Conservation (phyloP, 1,140 invertebrate genomes). For the Magallana gigas region DNA sequence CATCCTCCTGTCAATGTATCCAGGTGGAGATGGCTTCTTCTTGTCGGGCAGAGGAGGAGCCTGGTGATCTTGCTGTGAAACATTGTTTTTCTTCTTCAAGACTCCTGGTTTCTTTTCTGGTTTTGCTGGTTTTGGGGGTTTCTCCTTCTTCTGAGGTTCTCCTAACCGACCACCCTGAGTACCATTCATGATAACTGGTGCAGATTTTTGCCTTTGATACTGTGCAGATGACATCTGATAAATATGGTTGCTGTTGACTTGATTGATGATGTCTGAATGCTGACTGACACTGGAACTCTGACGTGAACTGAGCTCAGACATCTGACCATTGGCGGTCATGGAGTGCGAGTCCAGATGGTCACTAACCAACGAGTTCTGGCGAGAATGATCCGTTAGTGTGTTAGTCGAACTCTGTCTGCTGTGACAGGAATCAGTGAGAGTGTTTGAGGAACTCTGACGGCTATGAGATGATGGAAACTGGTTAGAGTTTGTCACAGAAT, state of each 20-base stretch:
- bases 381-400: slow-evolving; percentile 49
- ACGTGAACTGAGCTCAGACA: slow-evolving; percentile 29
- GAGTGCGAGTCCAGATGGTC: slow-evolving; percentile 31
- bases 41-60: slow-evolving; percentile 58
- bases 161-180: slow-evolving; percentile 38
- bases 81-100: slow-evolving; percentile 52
- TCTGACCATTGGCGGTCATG: slow-evolving; percentile 18
- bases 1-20: slow-evolving; percentile 85
- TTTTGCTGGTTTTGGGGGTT: slow-evolving; percentile 58
- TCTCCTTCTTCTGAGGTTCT: slow-evolving; percentile 55
- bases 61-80: slow-evolving; percentile 42
- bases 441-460: slow-evolving; percentile 47
- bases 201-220: slow-evolving; percentile 27
- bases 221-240: slow-evolving; percentile 26
- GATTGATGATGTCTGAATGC: slow-evolving; percentile 47
- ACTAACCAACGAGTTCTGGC: slow-evolving; percentile 47
- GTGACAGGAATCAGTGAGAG: slow-evolving; percentile 39
- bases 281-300: slow-evolving; percentile 55
- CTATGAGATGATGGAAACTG: slow-evolving; percentile 42
- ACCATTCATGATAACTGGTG: not conserved
- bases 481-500: not conserved
- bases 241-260: slow-evolving; percentile 2
- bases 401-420: slow-evolving; percentile 55
- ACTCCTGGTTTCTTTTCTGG: slow-evolving; percentile 53
- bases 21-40: slow-evolving; percentile 48